Percentiles rank a stretch among this genome's conserved stretches.
These are phyloP conservation scores for Cercopithecus hamlyni DNA, from an alignment of 2,797 vertebrate genomes.

Conservation along the genomic window DNA sequence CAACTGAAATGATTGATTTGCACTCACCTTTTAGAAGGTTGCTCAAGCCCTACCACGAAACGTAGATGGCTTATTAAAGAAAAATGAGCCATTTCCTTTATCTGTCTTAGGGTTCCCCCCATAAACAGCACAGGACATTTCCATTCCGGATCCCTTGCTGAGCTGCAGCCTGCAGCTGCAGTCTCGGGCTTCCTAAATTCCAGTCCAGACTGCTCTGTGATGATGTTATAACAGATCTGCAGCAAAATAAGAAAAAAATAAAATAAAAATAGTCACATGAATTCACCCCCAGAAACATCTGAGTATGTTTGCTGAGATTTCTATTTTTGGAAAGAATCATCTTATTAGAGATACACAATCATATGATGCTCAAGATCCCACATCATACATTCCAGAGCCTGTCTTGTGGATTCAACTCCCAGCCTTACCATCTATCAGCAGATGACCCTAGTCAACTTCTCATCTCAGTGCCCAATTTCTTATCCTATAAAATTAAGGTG, in stretches of 20 bases:
- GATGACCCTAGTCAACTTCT: background rate
- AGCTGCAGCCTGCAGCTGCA: background rate
- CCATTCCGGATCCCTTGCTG: background rate
- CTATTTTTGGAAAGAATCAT: background rate
- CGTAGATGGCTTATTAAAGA: background rate
- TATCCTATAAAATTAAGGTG: background rate
- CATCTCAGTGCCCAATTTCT: background rate
- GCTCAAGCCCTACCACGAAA: background rate
- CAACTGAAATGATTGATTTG: conserved; percentile 51
- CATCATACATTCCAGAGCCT: background rate
- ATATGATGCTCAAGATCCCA: background rate
- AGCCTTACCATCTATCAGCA: background rate
- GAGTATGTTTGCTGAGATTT: background rate
- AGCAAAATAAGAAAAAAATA: background rate
- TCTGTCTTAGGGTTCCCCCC: background rate
- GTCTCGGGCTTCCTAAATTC: background rate
- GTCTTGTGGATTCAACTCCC: background rate
- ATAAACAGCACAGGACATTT: background rate
- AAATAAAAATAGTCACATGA: background rate
- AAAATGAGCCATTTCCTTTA: conserved; percentile 1
- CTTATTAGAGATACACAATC: background rate
- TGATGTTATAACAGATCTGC: background rate
- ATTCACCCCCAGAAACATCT: background rate
- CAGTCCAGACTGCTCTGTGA: background rate
- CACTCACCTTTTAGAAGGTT: conserved; percentile 43